phyloP scores from a whole-genome alignment of 2,797 vertebrate genomes.

The Columba guinea region DNA sequence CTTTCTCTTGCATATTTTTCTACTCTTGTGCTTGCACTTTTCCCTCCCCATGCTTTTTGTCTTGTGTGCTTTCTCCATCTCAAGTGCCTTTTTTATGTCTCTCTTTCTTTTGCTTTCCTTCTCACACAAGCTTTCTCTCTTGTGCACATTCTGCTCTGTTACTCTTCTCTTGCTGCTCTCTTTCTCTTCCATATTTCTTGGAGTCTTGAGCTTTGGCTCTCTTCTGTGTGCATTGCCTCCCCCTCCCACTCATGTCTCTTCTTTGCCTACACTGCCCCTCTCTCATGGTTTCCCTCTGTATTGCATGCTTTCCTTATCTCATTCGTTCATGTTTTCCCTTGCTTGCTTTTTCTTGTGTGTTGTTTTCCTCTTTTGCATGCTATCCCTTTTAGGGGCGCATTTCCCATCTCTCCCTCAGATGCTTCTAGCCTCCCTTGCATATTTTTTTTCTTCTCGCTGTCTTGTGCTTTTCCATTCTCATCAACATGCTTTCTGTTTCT shows the following conservation, averaged over 20 bases:
- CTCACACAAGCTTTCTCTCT: background rate
- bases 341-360: background rate
- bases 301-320: background rate
- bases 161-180: background rate
- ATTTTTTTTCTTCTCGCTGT: background rate
- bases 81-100: background rate
- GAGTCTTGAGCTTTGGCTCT: background rate
- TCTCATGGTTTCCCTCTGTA: background rate
- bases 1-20: background rate
- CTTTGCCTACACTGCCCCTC: background rate
- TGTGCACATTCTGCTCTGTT: background rate
- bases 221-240: background rate
- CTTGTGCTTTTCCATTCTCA: background rate
- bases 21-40: background rate
- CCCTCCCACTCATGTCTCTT: background rate
- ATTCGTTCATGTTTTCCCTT: background rate
- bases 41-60: background rate
- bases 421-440: background rate
- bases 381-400: background rate
- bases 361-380: background rate
- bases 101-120: background rate
- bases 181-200: background rate
- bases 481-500: background rate
- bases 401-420: background rate
- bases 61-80: background rate